phyloP scores from a whole-genome alignment of 2,113 vertebrate species.

The Gallinago jamesoni region DNA sequence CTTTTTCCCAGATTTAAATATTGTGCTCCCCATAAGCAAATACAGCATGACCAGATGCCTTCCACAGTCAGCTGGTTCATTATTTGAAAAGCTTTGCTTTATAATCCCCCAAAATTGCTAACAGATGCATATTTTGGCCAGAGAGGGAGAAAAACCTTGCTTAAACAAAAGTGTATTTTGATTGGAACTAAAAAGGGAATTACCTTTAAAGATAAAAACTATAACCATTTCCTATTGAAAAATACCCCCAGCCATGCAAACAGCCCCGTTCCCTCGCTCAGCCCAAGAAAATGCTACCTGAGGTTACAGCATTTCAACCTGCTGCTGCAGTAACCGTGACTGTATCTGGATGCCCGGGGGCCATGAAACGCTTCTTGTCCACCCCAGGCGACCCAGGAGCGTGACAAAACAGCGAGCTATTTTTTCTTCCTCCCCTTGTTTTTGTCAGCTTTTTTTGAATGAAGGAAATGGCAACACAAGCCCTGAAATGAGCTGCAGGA shows the following conservation, averaged over 20 bases:
- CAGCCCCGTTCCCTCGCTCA: neutral
- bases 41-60: constrained; percentile 73
- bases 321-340: neutral
- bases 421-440: neutral
- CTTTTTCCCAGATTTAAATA: constrained; percentile 73
- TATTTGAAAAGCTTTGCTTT: constrained; percentile 74
- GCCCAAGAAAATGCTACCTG: neutral
- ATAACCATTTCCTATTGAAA: constrained; percentile 73
- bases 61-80: constrained; percentile 74
- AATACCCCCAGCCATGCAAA: constrained; percentile 51
- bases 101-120: constrained; percentile 78
- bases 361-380: neutral
- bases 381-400: constrained; percentile 23
- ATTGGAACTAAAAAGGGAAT: constrained; percentile 76
- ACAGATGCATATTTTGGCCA: constrained; percentile 78
- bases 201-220: constrained; percentile 77
- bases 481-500: neutral
- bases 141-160: constrained; percentile 66
- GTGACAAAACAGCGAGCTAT: neutral
- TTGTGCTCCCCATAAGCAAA: constrained; percentile 74
- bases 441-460: constrained; percentile 19
- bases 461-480: neutral
- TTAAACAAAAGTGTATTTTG: constrained; percentile 76
- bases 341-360: neutral
- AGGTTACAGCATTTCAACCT: constrained; percentile 10